Conservation (phyloP, 2,888 invertebrate genomes). For the Spodoptera exigua region DNA sequence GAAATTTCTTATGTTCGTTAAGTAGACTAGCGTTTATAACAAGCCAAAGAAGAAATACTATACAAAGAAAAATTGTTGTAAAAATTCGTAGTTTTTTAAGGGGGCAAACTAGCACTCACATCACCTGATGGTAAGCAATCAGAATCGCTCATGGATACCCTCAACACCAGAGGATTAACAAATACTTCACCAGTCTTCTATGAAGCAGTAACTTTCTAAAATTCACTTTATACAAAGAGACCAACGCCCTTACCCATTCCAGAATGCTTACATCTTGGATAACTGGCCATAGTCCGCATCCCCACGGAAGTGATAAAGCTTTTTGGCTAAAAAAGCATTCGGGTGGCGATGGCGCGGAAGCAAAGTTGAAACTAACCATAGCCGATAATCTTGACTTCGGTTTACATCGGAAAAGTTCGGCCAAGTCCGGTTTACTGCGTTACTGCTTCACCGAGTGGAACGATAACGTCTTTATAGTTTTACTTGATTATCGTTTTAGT, state of each 20-base stretch:
- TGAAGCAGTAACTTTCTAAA: too few relatives aligned
- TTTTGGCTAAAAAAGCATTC: slow-evolving; percentile 88
- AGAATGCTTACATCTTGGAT: slow-evolving; percentile 58
- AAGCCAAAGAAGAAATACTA: too few relatives aligned
- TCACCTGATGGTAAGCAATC: too few relatives aligned
- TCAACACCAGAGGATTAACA: too few relatives aligned
- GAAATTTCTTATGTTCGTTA: too few relatives aligned
- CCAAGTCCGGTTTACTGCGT: slow-evolving; percentile 57
- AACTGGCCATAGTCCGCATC: slow-evolving; percentile 74
- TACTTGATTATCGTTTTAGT: slow-evolving; percentile 21
- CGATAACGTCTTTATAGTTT: slow-evolving; percentile 71
- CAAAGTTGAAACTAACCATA: slow-evolving; percentile 79
- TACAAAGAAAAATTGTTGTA: too few relatives aligned
- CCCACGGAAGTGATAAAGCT: slow-evolving; percentile 89
- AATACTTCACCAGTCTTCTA: too few relatives aligned
- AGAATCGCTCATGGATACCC: too few relatives aligned
- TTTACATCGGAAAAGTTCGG: slow-evolving; percentile 37
- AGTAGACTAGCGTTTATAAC: too few relatives aligned
- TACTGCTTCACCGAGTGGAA: slow-evolving; percentile 71
- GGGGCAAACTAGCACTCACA: too few relatives aligned
- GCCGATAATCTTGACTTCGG: slow-evolving; percentile 74
- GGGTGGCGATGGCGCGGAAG: slow-evolving; percentile 85
- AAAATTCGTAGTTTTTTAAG: too few relatives aligned
- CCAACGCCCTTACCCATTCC: slow-evolving; percentile 46
- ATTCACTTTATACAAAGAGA: neutral